These are phyloP conservation scores for Lagorchestes hirsutus DNA, from an alignment of 2,797 vertebrate species.

Conservation along the genomic window DNA sequence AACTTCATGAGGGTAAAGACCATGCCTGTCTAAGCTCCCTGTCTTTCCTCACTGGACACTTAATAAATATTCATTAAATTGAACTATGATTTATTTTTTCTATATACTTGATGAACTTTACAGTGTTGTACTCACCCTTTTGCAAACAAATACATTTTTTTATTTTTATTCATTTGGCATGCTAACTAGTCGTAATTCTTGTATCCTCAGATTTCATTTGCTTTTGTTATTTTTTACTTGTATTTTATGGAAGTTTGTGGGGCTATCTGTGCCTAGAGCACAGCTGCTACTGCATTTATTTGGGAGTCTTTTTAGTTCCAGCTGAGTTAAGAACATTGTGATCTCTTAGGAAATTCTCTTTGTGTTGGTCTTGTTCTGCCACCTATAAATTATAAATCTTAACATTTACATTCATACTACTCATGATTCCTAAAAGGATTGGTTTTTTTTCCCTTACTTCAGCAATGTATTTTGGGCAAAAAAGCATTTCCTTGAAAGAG, in stretches of 20 bases:
- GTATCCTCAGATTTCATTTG: conserved; percentile 34
- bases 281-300: background rate
- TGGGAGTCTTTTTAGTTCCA: conserved; percentile 29
- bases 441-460: background rate
- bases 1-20: background rate
- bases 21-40: background rate
- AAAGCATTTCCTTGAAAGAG: conserved; percentile 25
- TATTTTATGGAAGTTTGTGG: background rate
- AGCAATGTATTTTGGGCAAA: background rate
- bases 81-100: background rate
- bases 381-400: conserved; percentile 28
- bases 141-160: background rate
- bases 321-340: background rate
- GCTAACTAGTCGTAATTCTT: background rate
- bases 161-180: background rate
- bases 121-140: background rate
- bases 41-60: background rate
- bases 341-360: conserved; percentile 22
- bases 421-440: background rate
- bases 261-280: background rate
- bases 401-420: conserved; percentile 22
- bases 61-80: background rate
- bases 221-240: background rate
- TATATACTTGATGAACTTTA: background rate
- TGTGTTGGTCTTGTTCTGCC: conserved; percentile 27